Conservation (phyloP, 2,113 vertebrate species). For the Gasterosteus nipponicus region DNA sequence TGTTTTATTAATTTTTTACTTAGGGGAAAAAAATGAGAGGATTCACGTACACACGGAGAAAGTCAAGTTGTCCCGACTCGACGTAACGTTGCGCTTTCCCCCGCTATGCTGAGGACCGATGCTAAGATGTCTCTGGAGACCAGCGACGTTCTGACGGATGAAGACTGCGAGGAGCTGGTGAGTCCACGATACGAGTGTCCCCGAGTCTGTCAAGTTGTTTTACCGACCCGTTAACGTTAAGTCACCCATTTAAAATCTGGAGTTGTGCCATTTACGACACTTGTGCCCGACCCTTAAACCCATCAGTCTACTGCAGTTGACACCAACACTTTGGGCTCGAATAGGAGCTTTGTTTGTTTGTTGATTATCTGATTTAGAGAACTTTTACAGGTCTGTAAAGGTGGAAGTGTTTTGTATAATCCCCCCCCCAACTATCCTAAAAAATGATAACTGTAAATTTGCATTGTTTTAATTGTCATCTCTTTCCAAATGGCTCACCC, state of each 20-base stretch:
- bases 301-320: neutral
- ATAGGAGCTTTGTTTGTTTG: neutral
- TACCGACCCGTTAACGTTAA: no score
- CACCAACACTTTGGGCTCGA: neutral
- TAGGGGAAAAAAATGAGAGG: slow-evolving; percentile 37
- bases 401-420: neutral
- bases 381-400: neutral
- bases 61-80: slow-evolving; percentile 38
- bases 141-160: slow-evolving; percentile 76
- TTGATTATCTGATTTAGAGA: neutral
- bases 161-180: slow-evolving; percentile 79
- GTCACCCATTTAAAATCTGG: neutral
- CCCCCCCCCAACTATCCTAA: no score
- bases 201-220: neutral
- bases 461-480: neutral
- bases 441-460: neutral
- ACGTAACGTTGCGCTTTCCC: slow-evolving; percentile 10
- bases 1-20: no score
- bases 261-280: neutral
- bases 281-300: neutral
- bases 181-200: slow-evolving; percentile 24
- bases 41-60: slow-evolving; percentile 11
- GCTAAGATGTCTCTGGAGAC: slow-evolving; percentile 70
- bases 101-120: slow-evolving; percentile 26
- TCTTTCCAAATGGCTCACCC: neutral